These are phyloP conservation scores for Bhutanitis thaidina DNA, from an alignment of 2,888 invertebrate species.

Conservation along the genomic window DNA sequence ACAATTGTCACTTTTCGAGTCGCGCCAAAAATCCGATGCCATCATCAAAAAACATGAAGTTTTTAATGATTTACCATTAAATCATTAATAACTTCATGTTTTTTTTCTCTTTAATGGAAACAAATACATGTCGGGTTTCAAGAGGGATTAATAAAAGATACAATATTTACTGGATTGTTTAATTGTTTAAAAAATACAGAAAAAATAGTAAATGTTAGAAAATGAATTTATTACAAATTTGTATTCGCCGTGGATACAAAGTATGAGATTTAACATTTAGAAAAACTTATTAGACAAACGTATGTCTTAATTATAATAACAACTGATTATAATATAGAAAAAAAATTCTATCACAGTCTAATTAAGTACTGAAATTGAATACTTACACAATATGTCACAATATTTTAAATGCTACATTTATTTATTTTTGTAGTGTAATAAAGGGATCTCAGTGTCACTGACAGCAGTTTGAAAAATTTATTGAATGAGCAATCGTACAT, in stretches of 20 bases:
- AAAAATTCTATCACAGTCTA: conserved; percentile 67
- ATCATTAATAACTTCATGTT: no score
- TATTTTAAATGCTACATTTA: conserved; percentile 12
- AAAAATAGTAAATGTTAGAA: conserved; percentile 71
- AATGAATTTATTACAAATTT: conserved; percentile 79
- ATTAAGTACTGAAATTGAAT: conserved; percentile 50
- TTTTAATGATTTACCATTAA: no score
- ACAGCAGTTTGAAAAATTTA: no score
- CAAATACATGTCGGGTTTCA: neutral
- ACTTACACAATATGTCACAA: conserved; percentile 18
- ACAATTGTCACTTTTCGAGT: no score
- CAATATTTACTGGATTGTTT: conserved; percentile 39
- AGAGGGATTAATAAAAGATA: neutral
- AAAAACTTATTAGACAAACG: conserved; percentile 13
- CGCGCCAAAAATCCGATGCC: no score
- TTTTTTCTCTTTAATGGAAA: neutral
- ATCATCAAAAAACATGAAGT: no score
- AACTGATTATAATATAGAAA: conserved; percentile 28
- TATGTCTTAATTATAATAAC: conserved; percentile 21
- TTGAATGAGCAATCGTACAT: neutral
- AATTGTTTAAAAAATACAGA: conserved; percentile 72
- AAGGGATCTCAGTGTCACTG: no score
- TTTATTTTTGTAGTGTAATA: neutral
- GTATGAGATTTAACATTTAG: conserved; percentile 23
- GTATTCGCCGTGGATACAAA: conserved; percentile 45